Conservation (phyloP, 2,888 invertebrate genomes). For the Lithophane semibrunnea region DNA sequence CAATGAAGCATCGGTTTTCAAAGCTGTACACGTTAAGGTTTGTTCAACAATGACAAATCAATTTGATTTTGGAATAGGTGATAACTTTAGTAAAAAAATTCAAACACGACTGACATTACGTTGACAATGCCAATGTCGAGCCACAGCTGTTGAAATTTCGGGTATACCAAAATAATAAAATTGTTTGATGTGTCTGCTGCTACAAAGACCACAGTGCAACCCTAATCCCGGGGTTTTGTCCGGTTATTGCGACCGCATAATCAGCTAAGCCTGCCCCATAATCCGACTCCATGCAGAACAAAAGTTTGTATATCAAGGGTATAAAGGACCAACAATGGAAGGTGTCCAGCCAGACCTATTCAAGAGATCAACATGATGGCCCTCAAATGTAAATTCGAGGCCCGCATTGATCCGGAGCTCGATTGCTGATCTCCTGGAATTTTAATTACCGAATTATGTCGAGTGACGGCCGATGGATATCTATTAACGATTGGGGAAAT, state of each 20-base stretch:
- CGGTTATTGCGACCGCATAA: conserved; percentile 43
- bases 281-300: conserved; percentile 46
- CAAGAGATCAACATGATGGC: conserved; percentile 65
- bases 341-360: conserved; percentile 50
- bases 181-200: conserved; percentile 38
- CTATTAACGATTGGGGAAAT: conserved; percentile 38
- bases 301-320: conserved; percentile 36
- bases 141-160: conserved; percentile 31
- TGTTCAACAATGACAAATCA: background rate
- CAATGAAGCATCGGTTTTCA: background rate
- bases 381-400: conserved; percentile 60
- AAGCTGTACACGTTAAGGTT: background rate
- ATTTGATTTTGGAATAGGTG: background rate
- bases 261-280: conserved; percentile 49
- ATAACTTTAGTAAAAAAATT: background rate
- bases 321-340: conserved; percentile 54
- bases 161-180: conserved; percentile 23
- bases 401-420: conserved; percentile 74
- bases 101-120: conserved; percentile 15
- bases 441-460: conserved; percentile 74
- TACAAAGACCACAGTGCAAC: conserved; percentile 27
- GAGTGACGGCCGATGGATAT: conserved; percentile 56
- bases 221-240: conserved; percentile 52
- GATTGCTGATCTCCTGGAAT: conserved; percentile 74
- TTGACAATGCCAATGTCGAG: conserved; percentile 3